Base-by-base conservation (phyloP, 92 coral and sea anemone species). In the Phenganax marumi region DNA sequence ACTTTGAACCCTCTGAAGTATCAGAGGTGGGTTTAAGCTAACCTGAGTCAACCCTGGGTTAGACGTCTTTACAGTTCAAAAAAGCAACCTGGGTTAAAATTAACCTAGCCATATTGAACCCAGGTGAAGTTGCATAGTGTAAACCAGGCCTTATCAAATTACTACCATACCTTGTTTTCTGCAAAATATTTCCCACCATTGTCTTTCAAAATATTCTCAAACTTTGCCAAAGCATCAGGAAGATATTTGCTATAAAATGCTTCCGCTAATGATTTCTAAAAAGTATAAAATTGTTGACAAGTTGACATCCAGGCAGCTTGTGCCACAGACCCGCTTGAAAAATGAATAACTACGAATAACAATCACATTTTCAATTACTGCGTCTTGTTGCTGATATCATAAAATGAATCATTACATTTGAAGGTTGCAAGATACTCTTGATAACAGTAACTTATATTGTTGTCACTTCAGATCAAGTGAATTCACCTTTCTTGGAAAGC, bases 111-210 rank as follows among this genome's bases (percentile, higher is more conserved):
- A 57, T 5, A 57, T 3, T 8, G 60, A 18, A 54, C 60, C 1
- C 70, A 63, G 70, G 24, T 10, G 1, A 63, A 19, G 1, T 63
- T 63, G 70, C 22, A 10, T 16, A 2, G 57, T 52, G 57, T 63
- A 21, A 11, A 63, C 24, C 11, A 11, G 2, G 43, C 7, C 24
- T 63, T 14, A 2, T 11, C 24, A 25, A 18, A 49, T 7, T 25
- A 63, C 10, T 63, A 10, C 21, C 11, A 14, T 76, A 76, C 81
- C 81, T 76, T 76, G 56, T 54, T 24, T 16, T 50, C 81, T 8
- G 51, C 81, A 76, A 76, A 55, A 61, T 76, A 43, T 39, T 56
- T 76, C 13, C 81, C 81, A 76, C 46, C 81, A 55, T 43, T 24
- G 13, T 65, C 17, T 19, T 76, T 76, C 10, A 76, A 18, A 3